phyloP scores from a whole-genome alignment of 2,797 vertebrate species.

The Pseudochromis fuscus region DNA sequence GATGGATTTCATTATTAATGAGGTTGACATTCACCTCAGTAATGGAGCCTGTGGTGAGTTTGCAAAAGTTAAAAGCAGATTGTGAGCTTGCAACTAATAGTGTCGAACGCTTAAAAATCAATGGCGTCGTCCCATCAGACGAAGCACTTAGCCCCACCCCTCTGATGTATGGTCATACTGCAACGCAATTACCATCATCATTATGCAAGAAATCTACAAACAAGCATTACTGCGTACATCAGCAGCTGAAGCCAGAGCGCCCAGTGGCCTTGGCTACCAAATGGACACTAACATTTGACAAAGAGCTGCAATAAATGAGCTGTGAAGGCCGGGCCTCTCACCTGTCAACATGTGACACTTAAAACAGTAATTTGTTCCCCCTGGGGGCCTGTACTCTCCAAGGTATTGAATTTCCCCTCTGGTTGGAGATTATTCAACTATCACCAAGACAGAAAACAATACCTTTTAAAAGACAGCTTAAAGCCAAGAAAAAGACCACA shows the following conservation, averaged over 20 bases:
- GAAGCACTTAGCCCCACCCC: constrained; percentile 42
- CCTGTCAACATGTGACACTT: constrained; percentile 82
- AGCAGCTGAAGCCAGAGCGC: constrained; percentile 14
- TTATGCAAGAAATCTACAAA: constrained; percentile 44
- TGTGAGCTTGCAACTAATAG: constrained; percentile 21
- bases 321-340: constrained; percentile 76
- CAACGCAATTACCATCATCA: constrained; percentile 27
- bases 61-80: constrained; percentile 57
- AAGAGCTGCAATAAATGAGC: constrained; percentile 78
- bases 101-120: constrained; percentile 56
- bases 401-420: constrained; percentile 72
- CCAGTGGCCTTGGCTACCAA: constrained; percentile 25
- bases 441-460: constrained; percentile 49
- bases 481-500: constrained; percentile 10
- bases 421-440: constrained; percentile 52
- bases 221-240: constrained; percentile 19
- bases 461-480: constrained; percentile 41
- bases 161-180: constrained; percentile 12
- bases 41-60: constrained; percentile 67
- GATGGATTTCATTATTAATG: constrained; percentile 65
- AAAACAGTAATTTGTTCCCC: constrained; percentile 72
- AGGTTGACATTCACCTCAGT: constrained; percentile 63
- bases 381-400: constrained; percentile 53
- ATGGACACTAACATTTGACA: constrained; percentile 67
- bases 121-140: constrained; percentile 42